These are phyloP conservation scores for Danio aesculapii DNA, from an alignment of 2,797 vertebrate genomes.

Conservation along the genomic window DNA sequence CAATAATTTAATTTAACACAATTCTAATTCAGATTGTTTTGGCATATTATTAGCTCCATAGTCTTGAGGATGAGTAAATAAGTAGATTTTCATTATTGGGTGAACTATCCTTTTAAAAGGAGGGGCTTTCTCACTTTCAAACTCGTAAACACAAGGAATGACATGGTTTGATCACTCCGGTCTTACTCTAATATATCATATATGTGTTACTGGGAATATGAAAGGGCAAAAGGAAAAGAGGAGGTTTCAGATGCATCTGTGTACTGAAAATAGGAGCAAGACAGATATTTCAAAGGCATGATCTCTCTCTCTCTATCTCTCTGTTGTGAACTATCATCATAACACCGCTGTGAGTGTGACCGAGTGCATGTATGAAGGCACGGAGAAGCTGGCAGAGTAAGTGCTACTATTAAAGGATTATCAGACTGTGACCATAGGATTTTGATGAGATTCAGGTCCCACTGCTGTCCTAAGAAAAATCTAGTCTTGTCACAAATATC, in stretches of 20 bases:
- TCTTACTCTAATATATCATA: not conserved
- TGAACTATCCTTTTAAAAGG: no score
- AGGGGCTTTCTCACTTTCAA: constrained; percentile 12
- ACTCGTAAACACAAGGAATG: constrained; percentile 3
- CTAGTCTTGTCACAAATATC: constrained; percentile 1
- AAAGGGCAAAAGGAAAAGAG: constrained; percentile 19
- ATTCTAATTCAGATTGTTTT: no score
- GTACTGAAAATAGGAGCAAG: constrained; percentile 8
- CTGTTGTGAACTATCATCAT: constrained; percentile 15
- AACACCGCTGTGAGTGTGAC: constrained; percentile 18
- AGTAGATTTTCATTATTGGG: no score
- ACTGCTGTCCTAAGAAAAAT: constrained; percentile 1
- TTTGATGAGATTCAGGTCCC: constrained; percentile 3
- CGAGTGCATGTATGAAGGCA: constrained; percentile 48
- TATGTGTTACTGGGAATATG: constrained; percentile 16
- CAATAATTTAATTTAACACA: no score
- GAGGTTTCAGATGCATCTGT: not conserved
- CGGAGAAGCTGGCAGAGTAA: constrained; percentile 52
- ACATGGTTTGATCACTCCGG: constrained; percentile 10
- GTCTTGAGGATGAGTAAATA: no score
- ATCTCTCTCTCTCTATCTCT: not conserved
- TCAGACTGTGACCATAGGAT: constrained; percentile 52
- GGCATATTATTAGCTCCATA: no score
- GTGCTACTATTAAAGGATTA: constrained; percentile 64
- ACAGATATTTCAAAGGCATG: constrained; percentile 24